phyloP scores from a whole-genome alignment of 2,888 invertebrate species.

The Zygothrica quintamaculata region DNA sequence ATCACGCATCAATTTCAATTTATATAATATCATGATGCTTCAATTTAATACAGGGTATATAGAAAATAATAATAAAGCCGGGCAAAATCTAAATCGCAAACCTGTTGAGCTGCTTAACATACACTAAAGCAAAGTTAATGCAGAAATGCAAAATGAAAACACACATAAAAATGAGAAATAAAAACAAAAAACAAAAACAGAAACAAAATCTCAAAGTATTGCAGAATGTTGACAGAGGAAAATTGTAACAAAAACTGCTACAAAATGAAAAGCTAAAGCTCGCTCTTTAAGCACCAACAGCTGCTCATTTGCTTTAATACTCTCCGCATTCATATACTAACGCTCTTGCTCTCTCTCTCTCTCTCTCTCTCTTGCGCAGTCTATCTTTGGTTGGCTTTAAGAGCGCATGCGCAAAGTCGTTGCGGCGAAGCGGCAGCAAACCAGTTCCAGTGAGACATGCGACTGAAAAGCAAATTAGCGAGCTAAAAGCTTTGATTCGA shows the following conservation, averaged over 20 bases:
- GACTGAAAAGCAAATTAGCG: slow-evolving; percentile 71
- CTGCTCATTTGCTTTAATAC: not conserved
- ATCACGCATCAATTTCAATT: too few relatives aligned
- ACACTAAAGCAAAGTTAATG: slow-evolving; percentile 17
- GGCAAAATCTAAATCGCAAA: slow-evolving; percentile 59
- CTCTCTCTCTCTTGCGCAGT: slow-evolving; percentile 6
- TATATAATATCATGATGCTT: not conserved
- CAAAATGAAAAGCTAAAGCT: slow-evolving; percentile 51
- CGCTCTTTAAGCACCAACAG: slow-evolving; percentile 10
- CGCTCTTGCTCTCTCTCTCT: slow-evolving; percentile 9
- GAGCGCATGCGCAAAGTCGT: slow-evolving; percentile 66
- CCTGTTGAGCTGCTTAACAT: slow-evolving; percentile 59
- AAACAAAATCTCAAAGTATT: slow-evolving; percentile 30
- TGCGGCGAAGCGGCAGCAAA: slow-evolving; percentile 68
- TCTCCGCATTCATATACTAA: slow-evolving; percentile 2
- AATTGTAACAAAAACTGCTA: slow-evolving; percentile 52
- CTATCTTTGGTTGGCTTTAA: slow-evolving; percentile 7
- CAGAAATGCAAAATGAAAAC: slow-evolving; percentile 31
- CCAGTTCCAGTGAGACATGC: slow-evolving; percentile 61
- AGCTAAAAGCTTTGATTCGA: slow-evolving; percentile 50
- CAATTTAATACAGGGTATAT: slow-evolving; percentile 3
- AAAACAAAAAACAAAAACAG: slow-evolving; percentile 26
- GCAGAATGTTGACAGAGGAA: slow-evolving; percentile 59
- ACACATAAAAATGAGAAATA: not conserved
- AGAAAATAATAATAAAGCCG: slow-evolving; percentile 11